These are phyloP conservation scores for Cylindroiulus punctatus DNA, from an alignment of 2,888 invertebrate species.

Conservation along the genomic window DNA sequence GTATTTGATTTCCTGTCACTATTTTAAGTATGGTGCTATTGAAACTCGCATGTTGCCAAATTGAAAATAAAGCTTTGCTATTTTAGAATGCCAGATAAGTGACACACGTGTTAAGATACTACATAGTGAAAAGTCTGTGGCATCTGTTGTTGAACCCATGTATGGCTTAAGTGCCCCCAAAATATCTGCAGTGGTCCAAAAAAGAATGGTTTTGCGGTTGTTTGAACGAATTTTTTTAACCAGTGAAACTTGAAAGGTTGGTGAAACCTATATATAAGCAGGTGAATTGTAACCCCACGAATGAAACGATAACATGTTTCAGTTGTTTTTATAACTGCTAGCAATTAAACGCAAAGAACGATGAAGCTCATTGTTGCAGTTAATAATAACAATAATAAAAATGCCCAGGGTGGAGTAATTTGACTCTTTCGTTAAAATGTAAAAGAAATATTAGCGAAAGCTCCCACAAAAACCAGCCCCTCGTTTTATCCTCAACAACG, in stretches of 20 bases:
- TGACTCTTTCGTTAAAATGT: neutral
- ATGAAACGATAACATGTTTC: neutral
- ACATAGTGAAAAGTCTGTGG: neutral
- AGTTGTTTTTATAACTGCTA: neutral
- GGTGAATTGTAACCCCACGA: neutral
- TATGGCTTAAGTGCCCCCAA: neutral
- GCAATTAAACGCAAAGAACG: neutral
- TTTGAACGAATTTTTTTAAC: no score
- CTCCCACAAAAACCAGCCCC: constrained; percentile 1
- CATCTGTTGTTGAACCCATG: neutral
- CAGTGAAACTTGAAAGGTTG: neutral
- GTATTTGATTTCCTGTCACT: no score
- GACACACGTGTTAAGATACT: neutral
- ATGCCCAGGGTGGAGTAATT: neutral
- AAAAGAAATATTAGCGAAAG: neutral
- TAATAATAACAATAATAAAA: constrained; percentile 2
- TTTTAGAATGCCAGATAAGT: constrained; percentile 17
- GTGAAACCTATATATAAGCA: neutral
- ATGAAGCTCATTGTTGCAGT: constrained; percentile 4
- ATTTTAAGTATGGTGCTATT: no score
- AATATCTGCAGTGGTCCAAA: neutral
- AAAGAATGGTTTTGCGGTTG: neutral
- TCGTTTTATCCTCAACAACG: neutral
- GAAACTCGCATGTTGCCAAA: neutral
- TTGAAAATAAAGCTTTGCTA: neutral